A percentile compares a stretch with the other conserved stretches of the same genome.
phyloP scores from a whole-genome alignment of 2,888 invertebrate genomes.

The Apotomis capreana region DNA sequence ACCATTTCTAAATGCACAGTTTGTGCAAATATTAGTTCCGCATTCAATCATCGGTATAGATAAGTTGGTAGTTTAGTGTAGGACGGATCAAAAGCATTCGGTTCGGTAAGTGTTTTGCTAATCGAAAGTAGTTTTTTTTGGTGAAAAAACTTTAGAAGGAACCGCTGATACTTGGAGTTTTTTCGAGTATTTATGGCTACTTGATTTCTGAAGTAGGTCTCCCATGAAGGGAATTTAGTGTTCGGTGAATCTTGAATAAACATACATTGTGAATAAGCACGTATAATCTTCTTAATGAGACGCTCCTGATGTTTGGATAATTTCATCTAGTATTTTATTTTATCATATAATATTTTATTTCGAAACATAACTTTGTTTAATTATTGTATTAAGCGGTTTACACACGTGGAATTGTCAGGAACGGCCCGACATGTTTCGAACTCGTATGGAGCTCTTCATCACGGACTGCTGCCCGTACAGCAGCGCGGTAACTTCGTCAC shows the following conservation, averaged over 20 bases:
- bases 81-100: constrained; percentile 35
- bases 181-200: constrained; percentile 25
- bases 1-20: neutral
- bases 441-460: too few relatives aligned
- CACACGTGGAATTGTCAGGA: too few relatives aligned
- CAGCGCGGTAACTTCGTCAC: too few relatives aligned
- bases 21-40: neutral
- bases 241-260: constrained; percentile 2
- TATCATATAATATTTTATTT: too few relatives aligned
- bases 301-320: neutral
- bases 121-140: constrained; percentile 40
- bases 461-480: too few relatives aligned
- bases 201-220: constrained; percentile 37
- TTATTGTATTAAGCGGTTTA: too few relatives aligned
- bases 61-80: constrained; percentile 29
- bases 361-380: too few relatives aligned
- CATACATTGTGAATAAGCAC: neutral
- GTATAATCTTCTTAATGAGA: constrained; percentile 4
- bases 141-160: constrained; percentile 29
- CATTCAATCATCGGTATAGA: neutral
- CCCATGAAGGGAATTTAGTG: constrained; percentile 28
- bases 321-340: too few relatives aligned
- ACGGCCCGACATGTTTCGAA: too few relatives aligned
- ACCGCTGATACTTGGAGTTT: constrained; percentile 32
- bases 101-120: constrained; percentile 41